Evolutionary conservation across 2,797 vertebrate genomes (phyloP).

Genomic region (Sylvia borin): DNA sequence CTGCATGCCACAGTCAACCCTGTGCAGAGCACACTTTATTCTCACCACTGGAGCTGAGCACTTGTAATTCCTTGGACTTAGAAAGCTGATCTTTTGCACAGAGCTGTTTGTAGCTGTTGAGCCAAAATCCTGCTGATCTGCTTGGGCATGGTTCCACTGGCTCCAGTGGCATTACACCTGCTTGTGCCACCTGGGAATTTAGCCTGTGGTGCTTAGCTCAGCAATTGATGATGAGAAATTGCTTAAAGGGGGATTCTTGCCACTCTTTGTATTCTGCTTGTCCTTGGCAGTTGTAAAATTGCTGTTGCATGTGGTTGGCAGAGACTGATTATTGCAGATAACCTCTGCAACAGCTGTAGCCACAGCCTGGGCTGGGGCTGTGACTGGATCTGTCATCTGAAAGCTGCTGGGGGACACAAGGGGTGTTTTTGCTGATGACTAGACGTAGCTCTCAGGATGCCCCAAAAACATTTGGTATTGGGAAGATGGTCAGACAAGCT

Average conservation of each 20-base stretch:
- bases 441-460: neutral
- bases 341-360: neutral
- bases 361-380: neutral
- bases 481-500: neutral
- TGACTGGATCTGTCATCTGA: neutral
- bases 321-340: neutral
- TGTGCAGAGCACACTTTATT: neutral
- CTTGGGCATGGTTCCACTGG: neutral
- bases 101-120: neutral
- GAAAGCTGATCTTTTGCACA: neutral
- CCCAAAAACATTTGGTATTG: neutral
- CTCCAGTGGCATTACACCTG: neutral
- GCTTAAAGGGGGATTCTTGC: neutral
- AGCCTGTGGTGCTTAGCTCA: neutral
- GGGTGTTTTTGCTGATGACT: rapidly evolving
- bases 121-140: neutral
- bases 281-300: neutral
- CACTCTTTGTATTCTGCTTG: neutral
- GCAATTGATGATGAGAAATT: neutral
- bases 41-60: neutral
- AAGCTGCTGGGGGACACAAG: neutral
- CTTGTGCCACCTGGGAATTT: neutral
- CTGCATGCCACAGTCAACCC: neutral
- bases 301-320: neutral
- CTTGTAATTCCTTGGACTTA: neutral